A percentile compares a stretch with the other conserved stretches of the same genome.
Evolutionary conservation across 2,113 vertebrate species (phyloP).

Genomic region (Oncorhynchus clarkii): DNA sequence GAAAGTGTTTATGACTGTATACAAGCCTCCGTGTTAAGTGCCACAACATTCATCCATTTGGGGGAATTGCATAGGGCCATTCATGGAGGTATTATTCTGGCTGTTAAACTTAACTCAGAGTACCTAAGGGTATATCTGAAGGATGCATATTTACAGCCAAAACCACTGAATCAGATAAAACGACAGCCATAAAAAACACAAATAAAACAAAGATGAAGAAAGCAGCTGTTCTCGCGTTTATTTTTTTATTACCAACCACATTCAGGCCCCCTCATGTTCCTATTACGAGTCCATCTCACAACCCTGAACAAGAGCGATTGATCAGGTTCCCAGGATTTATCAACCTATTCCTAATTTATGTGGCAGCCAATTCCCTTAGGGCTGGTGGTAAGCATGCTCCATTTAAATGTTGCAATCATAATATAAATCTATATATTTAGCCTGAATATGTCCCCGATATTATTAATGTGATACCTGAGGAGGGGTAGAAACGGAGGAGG

Average conservation of each 20-base stretch:
- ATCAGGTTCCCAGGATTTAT: constrained; percentile 12
- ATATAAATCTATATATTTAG: too few species aligned
- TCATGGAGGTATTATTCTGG: constrained; percentile 14
- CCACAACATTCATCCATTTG: not conserved
- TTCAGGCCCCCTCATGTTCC: not conserved
- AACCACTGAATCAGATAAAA: constrained; percentile 17
- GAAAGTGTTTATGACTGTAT: not conserved
- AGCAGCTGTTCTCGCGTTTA: not conserved
- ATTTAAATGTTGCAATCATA: not conserved
- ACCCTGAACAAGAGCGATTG: not conserved
- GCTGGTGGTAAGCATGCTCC: not conserved
- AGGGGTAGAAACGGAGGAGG: too few species aligned
- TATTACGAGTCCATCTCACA: not conserved
- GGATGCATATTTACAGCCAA: constrained; percentile 9
- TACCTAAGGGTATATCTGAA: constrained; percentile 11
- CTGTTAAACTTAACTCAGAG: constrained; percentile 20
- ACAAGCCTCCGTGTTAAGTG: not conserved
- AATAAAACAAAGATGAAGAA: constrained; percentile 11
- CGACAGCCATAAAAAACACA: constrained; percentile 22
- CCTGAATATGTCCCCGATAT: too few species aligned
- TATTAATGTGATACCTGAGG: too few species aligned
- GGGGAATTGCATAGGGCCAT: not conserved
- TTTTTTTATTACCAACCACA: not conserved
- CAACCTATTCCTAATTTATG: constrained; percentile 3
- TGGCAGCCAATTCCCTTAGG: not conserved